phyloP scores from a whole-genome alignment of 2,113 vertebrate species.

The Mastomys natalensis region DNA sequence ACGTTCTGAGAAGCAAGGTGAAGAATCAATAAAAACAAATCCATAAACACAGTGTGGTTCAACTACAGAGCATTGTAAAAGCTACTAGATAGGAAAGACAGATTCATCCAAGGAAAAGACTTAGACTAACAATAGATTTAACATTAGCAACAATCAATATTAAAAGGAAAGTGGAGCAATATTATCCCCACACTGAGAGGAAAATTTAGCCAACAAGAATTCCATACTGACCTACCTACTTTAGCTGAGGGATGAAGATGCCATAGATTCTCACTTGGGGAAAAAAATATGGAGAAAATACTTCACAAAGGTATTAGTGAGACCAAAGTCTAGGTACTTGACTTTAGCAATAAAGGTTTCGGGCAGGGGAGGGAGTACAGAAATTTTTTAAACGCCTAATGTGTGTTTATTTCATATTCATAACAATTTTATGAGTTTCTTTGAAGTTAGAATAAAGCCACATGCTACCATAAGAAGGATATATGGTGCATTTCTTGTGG shows the following conservation, averaged over 20 bases:
- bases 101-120: conserved; percentile 13
- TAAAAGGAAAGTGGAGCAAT: conserved; percentile 8
- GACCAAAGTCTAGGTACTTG: background rate
- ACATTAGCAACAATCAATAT: background rate
- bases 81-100: conserved; percentile 20
- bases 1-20: background rate
- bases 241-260: background rate
- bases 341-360: conserved; percentile 3
- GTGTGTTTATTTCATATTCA: conserved; percentile 33
- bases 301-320: background rate
- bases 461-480: background rate
- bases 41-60: background rate
- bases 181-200: background rate
- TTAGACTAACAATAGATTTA: background rate
- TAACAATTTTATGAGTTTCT: background rate
- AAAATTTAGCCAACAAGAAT: background rate
- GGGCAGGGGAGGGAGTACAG: background rate
- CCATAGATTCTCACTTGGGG: background rate
- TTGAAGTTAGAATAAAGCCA: conserved; percentile 12
- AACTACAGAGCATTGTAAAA: conserved; percentile 44
- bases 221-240: background rate
- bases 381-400: conserved; percentile 9
- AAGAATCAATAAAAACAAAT: background rate
- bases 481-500: background rate
- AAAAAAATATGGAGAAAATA: background rate